Base-by-base conservation (phyloP, 37 sponge, comb jelly and placozoan genomes). In the Beroe forskalii region DNA sequence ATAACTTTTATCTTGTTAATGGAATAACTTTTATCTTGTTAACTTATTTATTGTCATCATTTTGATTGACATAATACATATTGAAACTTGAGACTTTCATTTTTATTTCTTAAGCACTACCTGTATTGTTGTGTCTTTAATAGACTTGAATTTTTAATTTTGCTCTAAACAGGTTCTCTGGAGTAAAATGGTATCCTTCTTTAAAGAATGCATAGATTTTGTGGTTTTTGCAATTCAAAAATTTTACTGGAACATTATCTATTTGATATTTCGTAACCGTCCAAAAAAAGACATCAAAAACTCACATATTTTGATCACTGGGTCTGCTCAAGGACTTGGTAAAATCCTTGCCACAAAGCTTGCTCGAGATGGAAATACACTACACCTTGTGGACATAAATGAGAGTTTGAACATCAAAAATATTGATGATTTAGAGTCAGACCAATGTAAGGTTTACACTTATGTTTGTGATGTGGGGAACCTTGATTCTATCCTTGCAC, bases 271-370 rank as follows among this genome's bases (percentile, higher is more conserved):
- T 28, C 12, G 86, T 12, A 80, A 80, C 22, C 27, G 86, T 12
- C 86, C 86, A 23, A 80, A 27, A 80, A 80, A 80, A 43, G 86
- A 80, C 1, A 80, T 80, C 23, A 80, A 80, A 43, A 43, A 43
- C 42, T 32, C 86, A 6, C 86, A 80, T 38, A 80, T 80, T 27
- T 80, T 80, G 30, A 80, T 80, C 30, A 80, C 86, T 44, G 86
- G 86, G 1, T 17, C 86, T 28, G 86, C 40, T 12, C 86, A 80
- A 44, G 86, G 86, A 80, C 3, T 80, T 2, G 86, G 86, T 6
- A 80, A 80, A 44, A 25, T 44, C 24, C 9, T 80, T 12, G 86
- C 55, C 17, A 42, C 55, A 42, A 41, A 25, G n/a, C 35, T 80
- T 43, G 86, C 86, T 43, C 14, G 27, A 14, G 40, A 42, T 43